A percentile compares a stretch with the other conserved stretches of the same genome.
Evolutionary conservation across 2,888 invertebrate species (phyloP).

Genomic region (Volucella inanis): DNA sequence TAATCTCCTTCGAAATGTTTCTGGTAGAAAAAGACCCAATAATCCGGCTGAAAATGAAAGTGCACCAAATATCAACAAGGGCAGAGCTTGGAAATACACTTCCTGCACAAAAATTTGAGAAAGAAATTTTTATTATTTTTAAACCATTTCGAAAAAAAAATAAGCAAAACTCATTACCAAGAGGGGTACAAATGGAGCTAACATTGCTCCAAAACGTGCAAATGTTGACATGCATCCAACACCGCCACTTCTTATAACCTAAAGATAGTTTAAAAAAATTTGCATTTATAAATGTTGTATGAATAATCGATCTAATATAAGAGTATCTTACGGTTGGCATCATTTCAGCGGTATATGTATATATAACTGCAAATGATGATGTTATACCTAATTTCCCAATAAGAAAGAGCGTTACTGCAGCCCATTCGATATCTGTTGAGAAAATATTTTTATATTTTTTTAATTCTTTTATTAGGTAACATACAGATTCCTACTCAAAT

Average conservation of each 20-base stretch:
- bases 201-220: slow-evolving; percentile 85
- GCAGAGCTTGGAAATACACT: slow-evolving; percentile 83
- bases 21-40: slow-evolving; percentile 85
- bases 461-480: not conserved
- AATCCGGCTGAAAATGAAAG: slow-evolving; percentile 84
- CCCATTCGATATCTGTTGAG: slow-evolving; percentile 83
- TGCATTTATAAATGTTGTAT: not conserved
- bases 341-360: slow-evolving; percentile 85
- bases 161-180: slow-evolving; percentile 82
- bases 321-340: slow-evolving; percentile 80
- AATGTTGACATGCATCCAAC: slow-evolving; percentile 86
- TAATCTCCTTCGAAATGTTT: slow-evolving; percentile 86
- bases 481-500: not conserved
- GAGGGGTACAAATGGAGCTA: slow-evolving; percentile 86
- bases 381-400: slow-evolving; percentile 87
- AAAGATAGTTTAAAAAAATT: slow-evolving; percentile 27
- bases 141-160: too few species aligned
- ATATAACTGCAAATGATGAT: slow-evolving; percentile 86
- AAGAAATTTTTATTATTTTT: not conserved
- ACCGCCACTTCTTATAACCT: slow-evolving; percentile 85
- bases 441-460: not conserved
- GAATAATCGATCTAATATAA: not conserved
- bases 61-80: slow-evolving; percentile 85
- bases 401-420: slow-evolving; percentile 85
- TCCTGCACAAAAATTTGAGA: slow-evolving; percentile 80